Percentiles rank a stretch among this genome's conserved stretches.
Evolutionary conservation across 2,888 invertebrate genomes (phyloP).

Genomic region (Tachina lurida): DNA sequence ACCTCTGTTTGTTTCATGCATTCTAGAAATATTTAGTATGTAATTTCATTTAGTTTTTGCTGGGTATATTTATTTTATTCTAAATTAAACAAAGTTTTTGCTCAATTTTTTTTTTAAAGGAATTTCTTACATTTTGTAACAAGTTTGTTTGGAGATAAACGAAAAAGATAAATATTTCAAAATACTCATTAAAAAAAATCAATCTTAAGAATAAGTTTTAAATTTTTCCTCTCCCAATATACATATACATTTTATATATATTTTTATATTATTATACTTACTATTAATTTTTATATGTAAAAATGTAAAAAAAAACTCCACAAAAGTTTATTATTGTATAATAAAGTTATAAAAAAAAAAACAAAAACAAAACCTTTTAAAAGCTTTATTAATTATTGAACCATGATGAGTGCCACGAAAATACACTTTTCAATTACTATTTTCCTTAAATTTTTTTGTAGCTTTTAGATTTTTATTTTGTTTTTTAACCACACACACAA

Average conservation of each 20-base stretch:
- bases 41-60: background rate
- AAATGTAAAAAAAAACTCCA: conserved; percentile 67
- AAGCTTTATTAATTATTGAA: conserved; percentile 38
- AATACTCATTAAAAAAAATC: conserved; percentile 65
- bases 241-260: conserved; percentile 40
- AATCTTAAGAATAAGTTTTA: conserved; percentile 58
- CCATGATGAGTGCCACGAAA: conserved; percentile 29
- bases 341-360: conserved; percentile 69
- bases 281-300: conserved; percentile 68
- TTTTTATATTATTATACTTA: conserved; percentile 63
- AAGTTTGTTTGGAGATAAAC: conserved; percentile 15
- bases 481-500: conserved; percentile 53
- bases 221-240: conserved; percentile 62
- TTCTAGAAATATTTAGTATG: background rate
- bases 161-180: conserved; percentile 55
- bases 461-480: conserved; percentile 41
- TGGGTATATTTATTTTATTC: conserved; percentile 18
- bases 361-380: conserved; percentile 36
- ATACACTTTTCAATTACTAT: conserved; percentile 2
- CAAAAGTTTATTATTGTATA: conserved; percentile 70
- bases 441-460: conserved; percentile 50
- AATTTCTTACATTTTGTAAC: conserved; percentile 35
- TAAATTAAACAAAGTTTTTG: conserved; percentile 13
- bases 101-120: conserved; percentile 16
- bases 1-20: background rate